Evolutionary conservation across 2,797 vertebrate genomes (phyloP).

Genomic region (Vespertilio murinus): DNA sequence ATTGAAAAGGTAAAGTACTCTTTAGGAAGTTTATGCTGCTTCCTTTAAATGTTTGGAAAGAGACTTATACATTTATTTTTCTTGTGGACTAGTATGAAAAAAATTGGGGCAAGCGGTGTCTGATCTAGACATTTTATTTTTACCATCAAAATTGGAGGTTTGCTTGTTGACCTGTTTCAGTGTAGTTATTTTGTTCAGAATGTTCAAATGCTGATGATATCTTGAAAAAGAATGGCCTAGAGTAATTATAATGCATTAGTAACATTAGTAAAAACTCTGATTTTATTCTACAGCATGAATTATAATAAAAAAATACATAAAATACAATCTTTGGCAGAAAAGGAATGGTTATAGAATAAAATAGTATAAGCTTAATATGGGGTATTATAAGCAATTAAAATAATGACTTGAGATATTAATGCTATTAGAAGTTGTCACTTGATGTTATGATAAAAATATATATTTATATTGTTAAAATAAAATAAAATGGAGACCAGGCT

Average conservation of each 20-base stretch:
- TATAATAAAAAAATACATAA: background rate
- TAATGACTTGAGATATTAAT: background rate
- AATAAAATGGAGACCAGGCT: background rate
- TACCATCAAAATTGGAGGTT: constrained; percentile 23
- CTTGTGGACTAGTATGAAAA: background rate
- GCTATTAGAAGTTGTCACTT: background rate
- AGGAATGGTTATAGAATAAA: background rate
- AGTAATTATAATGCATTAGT: background rate
- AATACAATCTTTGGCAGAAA: background rate
- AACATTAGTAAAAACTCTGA: background rate
- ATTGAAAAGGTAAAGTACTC: constrained; percentile 1
- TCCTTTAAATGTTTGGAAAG: constrained; percentile 14
- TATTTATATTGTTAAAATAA: background rate
- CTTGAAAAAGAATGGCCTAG: background rate
- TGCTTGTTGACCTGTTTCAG: background rate
- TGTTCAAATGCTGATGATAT: background rate
- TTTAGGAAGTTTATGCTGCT: background rate
- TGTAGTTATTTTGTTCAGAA: background rate
- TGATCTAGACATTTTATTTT: background rate
- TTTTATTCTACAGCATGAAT: background rate
- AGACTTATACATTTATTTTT: background rate
- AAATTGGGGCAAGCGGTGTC: background rate
- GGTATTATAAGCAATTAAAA: background rate
- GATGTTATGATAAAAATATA: background rate
- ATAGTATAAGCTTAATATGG: background rate